Percentiles rank a stretch among this genome's conserved stretches.
phyloP scores from a whole-genome alignment of 2,113 vertebrate genomes.

The Pomatorhinus ruficollis region DNA sequence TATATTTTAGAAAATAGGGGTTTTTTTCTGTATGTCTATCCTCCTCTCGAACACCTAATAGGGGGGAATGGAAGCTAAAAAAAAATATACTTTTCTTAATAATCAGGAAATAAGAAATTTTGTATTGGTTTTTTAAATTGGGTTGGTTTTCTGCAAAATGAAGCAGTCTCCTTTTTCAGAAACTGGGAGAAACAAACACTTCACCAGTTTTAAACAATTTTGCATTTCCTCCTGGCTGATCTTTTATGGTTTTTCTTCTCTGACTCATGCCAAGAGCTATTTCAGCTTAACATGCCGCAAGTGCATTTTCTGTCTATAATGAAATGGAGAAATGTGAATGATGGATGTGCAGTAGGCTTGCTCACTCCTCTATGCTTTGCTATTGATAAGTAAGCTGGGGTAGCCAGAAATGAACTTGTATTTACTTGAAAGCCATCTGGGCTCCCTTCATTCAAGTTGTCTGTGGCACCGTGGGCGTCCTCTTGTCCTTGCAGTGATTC shows the following conservation, averaged over 20 bases:
- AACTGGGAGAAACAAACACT: background rate
- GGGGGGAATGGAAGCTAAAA: background rate
- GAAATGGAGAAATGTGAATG: background rate
- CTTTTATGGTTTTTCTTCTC: background rate
- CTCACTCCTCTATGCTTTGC: background rate
- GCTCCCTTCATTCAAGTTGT: background rate
- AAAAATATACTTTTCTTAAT: background rate
- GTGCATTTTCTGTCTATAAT: conserved; percentile 18
- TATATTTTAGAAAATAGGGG: background rate
- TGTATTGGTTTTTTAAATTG: background rate
- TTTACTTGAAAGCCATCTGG: conserved; percentile 12
- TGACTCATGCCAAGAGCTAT: conserved; percentile 9
- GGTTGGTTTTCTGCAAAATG: background rate
- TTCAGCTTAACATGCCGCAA: background rate
- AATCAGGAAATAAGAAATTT: background rate
- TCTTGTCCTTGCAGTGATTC: conserved; percentile 7
- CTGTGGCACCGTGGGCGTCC: background rate
- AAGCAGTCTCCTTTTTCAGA: background rate
- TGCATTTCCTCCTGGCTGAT: background rate
- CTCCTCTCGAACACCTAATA: background rate
- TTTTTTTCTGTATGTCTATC: fast-evolving
- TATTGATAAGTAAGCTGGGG: background rate
- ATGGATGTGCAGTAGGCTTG: background rate
- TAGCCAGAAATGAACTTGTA: background rate
- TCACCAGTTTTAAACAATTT: background rate